These are phyloP conservation scores for Aphaenogaster floridana DNA, from an alignment of 1,140 invertebrate genomes.

Conservation along the genomic window DNA sequence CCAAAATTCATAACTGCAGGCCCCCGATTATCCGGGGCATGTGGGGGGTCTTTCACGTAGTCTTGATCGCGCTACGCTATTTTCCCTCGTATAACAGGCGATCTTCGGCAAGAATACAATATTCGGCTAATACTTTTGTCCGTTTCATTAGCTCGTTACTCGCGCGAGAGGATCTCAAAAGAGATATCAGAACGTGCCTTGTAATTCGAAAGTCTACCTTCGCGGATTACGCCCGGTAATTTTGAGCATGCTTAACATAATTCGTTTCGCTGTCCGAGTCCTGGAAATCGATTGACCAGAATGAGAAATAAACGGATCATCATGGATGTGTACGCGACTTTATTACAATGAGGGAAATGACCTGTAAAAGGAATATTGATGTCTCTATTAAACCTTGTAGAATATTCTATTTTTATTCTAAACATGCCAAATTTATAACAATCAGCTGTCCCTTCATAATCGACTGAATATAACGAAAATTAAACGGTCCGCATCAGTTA, in stretches of 20 bases:
- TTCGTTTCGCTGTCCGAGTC: conserved; percentile 22
- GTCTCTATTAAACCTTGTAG: conserved; percentile 2
- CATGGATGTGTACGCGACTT: background rate
- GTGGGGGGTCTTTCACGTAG: conserved; percentile 59
- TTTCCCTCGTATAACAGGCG: conserved; percentile 47
- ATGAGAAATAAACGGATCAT: conserved; percentile 21
- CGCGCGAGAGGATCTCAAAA: conserved; percentile 68
- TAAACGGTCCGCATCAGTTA: conserved; percentile 11
- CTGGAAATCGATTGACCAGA: conserved; percentile 23
- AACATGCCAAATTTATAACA: background rate
- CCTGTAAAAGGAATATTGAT: background rate
- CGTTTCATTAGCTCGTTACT: conserved; percentile 50
- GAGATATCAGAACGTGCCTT: background rate
- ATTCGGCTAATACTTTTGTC: conserved; percentile 77
- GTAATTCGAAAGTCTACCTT: conserved; percentile 49
- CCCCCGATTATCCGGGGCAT: conserved; percentile 72
- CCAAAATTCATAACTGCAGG: conserved; percentile 76
- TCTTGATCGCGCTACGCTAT: conserved; percentile 35
- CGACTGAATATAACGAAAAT: conserved; percentile 16
- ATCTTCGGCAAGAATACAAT: conserved; percentile 55
- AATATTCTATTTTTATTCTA: background rate
- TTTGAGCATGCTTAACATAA: conserved; percentile 43
- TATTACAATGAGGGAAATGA: conserved; percentile 3
- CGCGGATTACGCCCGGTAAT: conserved; percentile 26
- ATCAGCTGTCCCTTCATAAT: background rate